A percentile compares a stretch with the other conserved stretches of the same genome.
phyloP scores from a whole-genome alignment of 2,888 invertebrate genomes.

The Erpobdella octoculata region DNA sequence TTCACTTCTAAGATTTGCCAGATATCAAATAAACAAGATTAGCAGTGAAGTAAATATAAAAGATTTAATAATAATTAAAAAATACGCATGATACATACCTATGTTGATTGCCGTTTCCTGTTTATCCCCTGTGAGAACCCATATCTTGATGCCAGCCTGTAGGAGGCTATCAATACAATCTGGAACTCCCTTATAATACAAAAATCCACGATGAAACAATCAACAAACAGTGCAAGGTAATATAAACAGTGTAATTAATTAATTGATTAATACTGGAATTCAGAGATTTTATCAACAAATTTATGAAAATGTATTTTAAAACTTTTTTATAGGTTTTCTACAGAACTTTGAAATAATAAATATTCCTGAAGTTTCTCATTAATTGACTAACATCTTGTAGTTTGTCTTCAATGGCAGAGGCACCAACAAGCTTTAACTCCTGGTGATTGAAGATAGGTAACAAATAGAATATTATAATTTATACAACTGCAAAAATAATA shows the following conservation, averaged over 20 bases:
- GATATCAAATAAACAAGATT: too few relatives aligned
- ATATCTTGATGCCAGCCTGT: constrained; percentile 73
- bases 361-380: background rate
- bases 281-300: background rate
- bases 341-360: background rate
- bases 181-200: constrained; percentile 63
- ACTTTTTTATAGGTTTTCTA: background rate
- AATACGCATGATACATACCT: too few relatives aligned
- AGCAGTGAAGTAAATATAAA: too few relatives aligned
- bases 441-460: too few relatives aligned
- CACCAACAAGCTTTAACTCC: constrained; percentile 78
- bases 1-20: too few relatives aligned
- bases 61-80: too few relatives aligned
- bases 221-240: background rate
- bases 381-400: constrained; percentile 64
- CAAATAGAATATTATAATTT: too few relatives aligned
- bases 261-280: background rate
- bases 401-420: constrained; percentile 96
- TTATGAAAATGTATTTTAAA: background rate
- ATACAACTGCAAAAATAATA: too few relatives aligned
- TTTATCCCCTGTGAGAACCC: constrained; percentile 98
- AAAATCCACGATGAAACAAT: too few relatives aligned
- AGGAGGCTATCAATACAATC: constrained; percentile 86
- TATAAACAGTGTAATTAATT: background rate
- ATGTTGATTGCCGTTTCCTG: constrained; percentile 99